A percentile compares a stretch with the other conserved stretches of the same genome.
Conservation (phyloP, 2,888 invertebrate species). For the Microctonus hyperodae region DNA sequence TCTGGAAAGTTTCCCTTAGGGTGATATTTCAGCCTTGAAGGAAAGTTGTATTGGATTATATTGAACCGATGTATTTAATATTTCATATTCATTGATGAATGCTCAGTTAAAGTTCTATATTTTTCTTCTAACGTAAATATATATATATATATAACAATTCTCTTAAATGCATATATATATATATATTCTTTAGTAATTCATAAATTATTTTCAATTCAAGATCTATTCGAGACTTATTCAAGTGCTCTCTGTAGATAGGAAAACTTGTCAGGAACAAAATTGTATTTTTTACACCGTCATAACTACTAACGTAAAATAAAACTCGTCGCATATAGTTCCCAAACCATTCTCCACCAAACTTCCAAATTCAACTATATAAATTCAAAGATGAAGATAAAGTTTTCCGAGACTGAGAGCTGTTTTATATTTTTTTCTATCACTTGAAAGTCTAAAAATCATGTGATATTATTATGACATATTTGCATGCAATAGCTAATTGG, state of each 20-base stretch:
- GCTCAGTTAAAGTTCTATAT: not conserved
- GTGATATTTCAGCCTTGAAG: slow-evolving; percentile 9
- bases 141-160: not conserved
- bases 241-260: not conserved
- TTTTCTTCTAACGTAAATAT: not conserved
- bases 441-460: not conserved
- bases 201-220: not conserved
- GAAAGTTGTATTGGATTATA: slow-evolving; percentile 10
- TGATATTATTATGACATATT: slow-evolving; percentile 8
- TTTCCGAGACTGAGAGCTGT: not conserved
- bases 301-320: not conserved
- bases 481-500: slow-evolving; percentile 6
- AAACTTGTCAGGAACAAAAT: not conserved
- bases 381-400: not conserved
- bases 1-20: slow-evolving; percentile 20
- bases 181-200: not conserved
- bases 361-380: not conserved
- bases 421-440: not conserved
- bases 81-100: slow-evolving; percentile 3
- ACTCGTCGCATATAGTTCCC: not conserved
- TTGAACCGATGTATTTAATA: slow-evolving; percentile 13
- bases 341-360: not conserved
- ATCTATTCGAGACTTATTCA: not conserved
- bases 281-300: not conserved
- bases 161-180: not conserved